Evolutionary conservation across 2,888 invertebrate genomes (phyloP).

Genomic region (Ochropacha duplaris): DNA sequence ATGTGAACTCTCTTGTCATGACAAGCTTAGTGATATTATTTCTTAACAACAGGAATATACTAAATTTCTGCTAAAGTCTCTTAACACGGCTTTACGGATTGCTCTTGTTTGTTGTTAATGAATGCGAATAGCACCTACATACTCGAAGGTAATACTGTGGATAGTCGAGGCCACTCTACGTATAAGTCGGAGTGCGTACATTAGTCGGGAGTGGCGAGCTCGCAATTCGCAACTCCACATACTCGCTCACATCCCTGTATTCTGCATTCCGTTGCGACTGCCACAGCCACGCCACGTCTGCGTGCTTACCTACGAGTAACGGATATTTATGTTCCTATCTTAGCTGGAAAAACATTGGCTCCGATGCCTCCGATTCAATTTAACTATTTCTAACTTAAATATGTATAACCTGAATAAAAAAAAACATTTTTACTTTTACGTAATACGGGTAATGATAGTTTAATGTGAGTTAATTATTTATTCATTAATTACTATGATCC

Average conservation of each 20-base stretch:
- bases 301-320: background rate
- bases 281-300: conserved; percentile 2
- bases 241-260: conserved; percentile 12
- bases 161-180: background rate
- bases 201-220: conserved; percentile 13
- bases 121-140: background rate
- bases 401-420: too few species aligned
- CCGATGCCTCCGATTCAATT: too few species aligned
- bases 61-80: background rate
- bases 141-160: background rate
- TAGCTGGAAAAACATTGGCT: too few species aligned
- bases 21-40: too few species aligned
- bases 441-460: too few species aligned
- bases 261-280: conserved; percentile 20
- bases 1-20: too few species aligned
- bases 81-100: background rate
- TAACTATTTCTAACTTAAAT: too few species aligned
- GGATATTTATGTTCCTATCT: background rate
- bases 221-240: conserved; percentile 2
- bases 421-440: too few species aligned
- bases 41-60: background rate
- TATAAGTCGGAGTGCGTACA: conserved; percentile 6
- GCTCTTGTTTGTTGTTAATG: background rate
- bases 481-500: too few species aligned
- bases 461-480: too few species aligned